Base-by-base conservation (phyloP, 1,140 invertebrate species). In the Tetragnatha versicolor region DNA sequence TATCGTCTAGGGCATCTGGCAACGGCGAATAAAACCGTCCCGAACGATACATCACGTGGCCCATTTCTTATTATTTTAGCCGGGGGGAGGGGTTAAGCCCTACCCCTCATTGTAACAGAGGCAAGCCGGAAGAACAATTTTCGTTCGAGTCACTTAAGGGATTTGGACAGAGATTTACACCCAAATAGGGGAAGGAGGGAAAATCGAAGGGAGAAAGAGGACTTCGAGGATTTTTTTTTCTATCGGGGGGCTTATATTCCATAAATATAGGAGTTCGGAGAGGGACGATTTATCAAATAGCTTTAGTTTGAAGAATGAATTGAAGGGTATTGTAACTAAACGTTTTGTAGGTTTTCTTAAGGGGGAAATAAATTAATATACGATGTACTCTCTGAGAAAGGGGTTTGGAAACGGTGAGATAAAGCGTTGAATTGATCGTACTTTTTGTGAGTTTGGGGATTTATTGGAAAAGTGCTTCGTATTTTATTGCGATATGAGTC, bases 51-150 rank as follows among this genome's bases (percentile, higher is more conserved):
- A 70, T 70, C 68, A 70, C 68, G 39, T 70, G 39, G 39, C 68
- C 33, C 31, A 55, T 70, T 70, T 70, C 68, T 70, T 70, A 70
- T 70, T 70, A 70, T 39, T 70, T 70, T 55, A 70, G 55, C 68
- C 4, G 7, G 10, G 10, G 39, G 2, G 7, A 33, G 29, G 20
- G 65, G 45, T 68, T 68, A 49, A 68, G 29, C 33, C 65, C 27
- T 29, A 31, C 25, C 42, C 27, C 61, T 65, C 42, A 12, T 47
- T 47, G 61, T 49, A 68, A 49, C 33, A 17, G 6, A 25, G 65
- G 65, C 33, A 25, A 68, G 47, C n/a, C 68, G 68, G 35, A 70
- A 70, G 33, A 70, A 70, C 33, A 55, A 55, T 70, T 49, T 68
- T 68, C 65, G 65, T 51, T 33, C 65, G n/a, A 49, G 65, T 65